These are phyloP conservation scores for Ptyas mucosa DNA, from an alignment of 2,113 vertebrate species.

Conservation along the genomic window DNA sequence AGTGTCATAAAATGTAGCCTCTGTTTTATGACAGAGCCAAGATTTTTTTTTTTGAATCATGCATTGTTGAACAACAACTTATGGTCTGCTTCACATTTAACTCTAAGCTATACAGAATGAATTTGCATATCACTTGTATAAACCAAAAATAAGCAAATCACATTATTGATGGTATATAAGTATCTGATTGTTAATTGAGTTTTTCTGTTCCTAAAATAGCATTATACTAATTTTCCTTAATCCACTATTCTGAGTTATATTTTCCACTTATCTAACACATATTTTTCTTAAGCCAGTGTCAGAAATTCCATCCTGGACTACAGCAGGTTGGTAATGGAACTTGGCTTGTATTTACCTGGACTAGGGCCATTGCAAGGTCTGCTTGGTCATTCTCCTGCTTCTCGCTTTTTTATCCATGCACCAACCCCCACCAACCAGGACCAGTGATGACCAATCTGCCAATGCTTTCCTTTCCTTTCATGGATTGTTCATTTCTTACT, in stretches of 20 bases:
- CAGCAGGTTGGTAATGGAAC: not conserved
- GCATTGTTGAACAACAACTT: not conserved
- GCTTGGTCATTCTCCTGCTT: not conserved
- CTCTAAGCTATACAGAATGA: not conserved
- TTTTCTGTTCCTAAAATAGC: not conserved
- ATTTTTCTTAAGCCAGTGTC: not conserved
- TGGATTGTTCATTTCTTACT: not conserved
- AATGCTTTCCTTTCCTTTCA: not conserved
- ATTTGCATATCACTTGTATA: not conserved
- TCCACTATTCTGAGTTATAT: not conserved
- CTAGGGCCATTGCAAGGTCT: not conserved
- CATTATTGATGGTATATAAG: not conserved
- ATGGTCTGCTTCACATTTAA: not conserved
- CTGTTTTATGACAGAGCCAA: not conserved
- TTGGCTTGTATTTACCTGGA: not conserved
- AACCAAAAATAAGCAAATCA: not conserved
- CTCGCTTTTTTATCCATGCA: not conserved
- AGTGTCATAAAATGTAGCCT: not conserved
- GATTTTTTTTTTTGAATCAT: not conserved
- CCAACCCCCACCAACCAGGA: not conserved
- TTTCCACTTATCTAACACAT: not conserved
- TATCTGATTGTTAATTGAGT: not conserved
- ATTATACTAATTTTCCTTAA: not conserved
- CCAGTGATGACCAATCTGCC: not conserved
- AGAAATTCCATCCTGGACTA: not conserved